Percentiles rank a stretch among this genome's conserved stretches.
These are phyloP conservation scores for Acrossocheilus wenchowensis DNA, from an alignment of 2,797 vertebrate species.

Conservation along the genomic window DNA sequence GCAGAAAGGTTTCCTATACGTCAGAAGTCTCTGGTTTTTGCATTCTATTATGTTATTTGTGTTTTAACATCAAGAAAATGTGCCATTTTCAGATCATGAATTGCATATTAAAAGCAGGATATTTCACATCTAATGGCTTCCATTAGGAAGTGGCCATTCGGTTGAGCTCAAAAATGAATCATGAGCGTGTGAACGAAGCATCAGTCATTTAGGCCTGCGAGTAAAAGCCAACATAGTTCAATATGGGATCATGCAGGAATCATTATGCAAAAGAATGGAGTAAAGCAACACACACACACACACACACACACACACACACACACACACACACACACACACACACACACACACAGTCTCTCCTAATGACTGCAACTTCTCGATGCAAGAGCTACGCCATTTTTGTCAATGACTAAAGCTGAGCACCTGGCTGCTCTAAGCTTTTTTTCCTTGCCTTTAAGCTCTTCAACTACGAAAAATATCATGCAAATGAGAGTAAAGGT, in stretches of 20 bases:
- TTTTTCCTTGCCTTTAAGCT: constrained; percentile 37
- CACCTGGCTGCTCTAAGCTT: constrained; percentile 54
- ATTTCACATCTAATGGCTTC: constrained; percentile 20
- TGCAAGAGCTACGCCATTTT: constrained; percentile 33
- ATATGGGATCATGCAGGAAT: constrained; percentile 33
- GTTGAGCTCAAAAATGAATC: constrained; percentile 18
- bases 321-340: constrained; percentile 28
- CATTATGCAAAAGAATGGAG: constrained; percentile 58
- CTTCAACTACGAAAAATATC: constrained; percentile 51
- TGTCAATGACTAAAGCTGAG: constrained; percentile 45
- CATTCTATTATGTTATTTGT: constrained; percentile 14
- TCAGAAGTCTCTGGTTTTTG: background rate
- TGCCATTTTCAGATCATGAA: constrained; percentile 7
- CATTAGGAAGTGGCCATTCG: constrained; percentile 29
- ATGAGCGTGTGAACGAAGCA: constrained; percentile 15
- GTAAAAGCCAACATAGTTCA: constrained; percentile 36
- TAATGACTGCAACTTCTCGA: constrained; percentile 57
- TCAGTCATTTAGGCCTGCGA: background rate
- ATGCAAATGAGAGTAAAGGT: constrained; percentile 64
- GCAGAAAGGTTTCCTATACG: constrained; percentile 13
- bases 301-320: constrained; percentile 25
- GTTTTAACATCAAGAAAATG: constrained; percentile 17
- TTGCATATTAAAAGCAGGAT: constrained; percentile 26
- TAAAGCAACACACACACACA: constrained; percentile 30
- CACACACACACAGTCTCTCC: constrained; percentile 6